Percentiles rank a stretch among this genome's conserved stretches.
phyloP scores from a whole-genome alignment of 2,888 invertebrate species.

The Drosophila prostipennis region DNA sequence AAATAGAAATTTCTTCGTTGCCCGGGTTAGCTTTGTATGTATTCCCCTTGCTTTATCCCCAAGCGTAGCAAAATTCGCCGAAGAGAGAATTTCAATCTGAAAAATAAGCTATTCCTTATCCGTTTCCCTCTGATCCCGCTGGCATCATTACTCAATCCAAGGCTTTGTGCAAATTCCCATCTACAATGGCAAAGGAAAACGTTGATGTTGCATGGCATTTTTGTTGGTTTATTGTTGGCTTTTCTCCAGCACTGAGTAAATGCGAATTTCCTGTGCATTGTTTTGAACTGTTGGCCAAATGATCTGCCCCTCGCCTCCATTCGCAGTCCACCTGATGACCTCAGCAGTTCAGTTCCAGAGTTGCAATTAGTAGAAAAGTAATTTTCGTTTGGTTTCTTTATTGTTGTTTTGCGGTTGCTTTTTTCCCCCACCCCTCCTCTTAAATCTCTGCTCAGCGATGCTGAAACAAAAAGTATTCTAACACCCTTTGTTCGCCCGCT shows the following conservation, averaged over 20 bases:
- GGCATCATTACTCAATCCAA: conserved; percentile 31
- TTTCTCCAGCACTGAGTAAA: conserved; percentile 48
- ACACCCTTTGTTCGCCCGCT: conserved; percentile 34
- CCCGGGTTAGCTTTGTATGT: background rate
- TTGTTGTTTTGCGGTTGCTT: conserved; percentile 33
- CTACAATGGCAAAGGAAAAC: conserved; percentile 34
- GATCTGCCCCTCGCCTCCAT: conserved; percentile 2
- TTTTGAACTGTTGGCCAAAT: conserved; percentile 41
- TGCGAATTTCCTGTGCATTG: conserved; percentile 62
- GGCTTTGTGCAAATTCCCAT: conserved; percentile 33
- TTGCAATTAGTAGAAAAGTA: conserved; percentile 53
- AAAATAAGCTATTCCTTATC: conserved; percentile 14
- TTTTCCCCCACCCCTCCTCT: background rate
- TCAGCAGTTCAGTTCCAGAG: conserved; percentile 41
- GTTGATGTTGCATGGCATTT: conserved; percentile 34
- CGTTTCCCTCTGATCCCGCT: conserved; percentile 5
- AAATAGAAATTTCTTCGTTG: no score
- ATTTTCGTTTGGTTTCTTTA: conserved; percentile 24
- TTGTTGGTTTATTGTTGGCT: conserved; percentile 35
- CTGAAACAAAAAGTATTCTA: conserved; percentile 46
- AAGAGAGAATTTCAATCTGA: conserved; percentile 16
- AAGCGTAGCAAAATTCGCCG: background rate
- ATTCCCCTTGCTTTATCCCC: conserved; percentile 3
- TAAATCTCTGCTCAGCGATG: conserved; percentile 45
- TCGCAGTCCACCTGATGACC: conserved; percentile 28